Percentiles rank a stretch among this genome's conserved stretches.
phyloP scores from a whole-genome alignment of 2,113 vertebrate species.

The Barnardius zonarius region DNA sequence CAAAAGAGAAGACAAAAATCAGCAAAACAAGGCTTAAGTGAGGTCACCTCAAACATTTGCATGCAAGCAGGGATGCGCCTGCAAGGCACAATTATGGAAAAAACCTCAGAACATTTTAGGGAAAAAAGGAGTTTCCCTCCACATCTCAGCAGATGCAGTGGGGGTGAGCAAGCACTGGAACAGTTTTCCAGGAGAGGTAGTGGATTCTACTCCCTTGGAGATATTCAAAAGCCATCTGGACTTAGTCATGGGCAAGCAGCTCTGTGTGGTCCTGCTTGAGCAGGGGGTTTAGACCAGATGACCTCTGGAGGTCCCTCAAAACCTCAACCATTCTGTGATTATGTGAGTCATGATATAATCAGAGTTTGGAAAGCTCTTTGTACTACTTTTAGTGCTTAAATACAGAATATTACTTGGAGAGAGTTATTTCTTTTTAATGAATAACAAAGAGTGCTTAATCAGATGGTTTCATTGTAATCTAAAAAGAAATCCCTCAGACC shows the following conservation, averaged over 20 bases:
- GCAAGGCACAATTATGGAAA: neutral
- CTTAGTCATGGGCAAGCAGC: neutral
- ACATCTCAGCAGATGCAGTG: neutral
- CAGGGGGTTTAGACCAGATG: neutral
- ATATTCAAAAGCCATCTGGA: neutral
- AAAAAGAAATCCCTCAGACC: neutral
- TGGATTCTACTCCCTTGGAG: neutral
- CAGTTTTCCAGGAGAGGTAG: neutral
- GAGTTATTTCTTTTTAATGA: neutral
- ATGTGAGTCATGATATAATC: neutral
- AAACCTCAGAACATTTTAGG: rapidly evolving
- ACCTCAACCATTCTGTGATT: neutral
- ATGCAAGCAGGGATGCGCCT: neutral
- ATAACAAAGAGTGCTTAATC: neutral
- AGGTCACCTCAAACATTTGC: neutral
- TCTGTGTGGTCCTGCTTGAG: neutral
- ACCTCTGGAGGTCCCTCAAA: neutral
- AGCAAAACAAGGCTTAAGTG: neutral
- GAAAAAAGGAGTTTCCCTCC: neutral
- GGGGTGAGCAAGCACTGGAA: neutral
- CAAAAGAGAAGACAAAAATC: neutral
- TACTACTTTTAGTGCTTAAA: neutral
- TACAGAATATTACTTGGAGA: neutral
- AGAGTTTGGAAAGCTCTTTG: neutral
- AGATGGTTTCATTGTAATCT: neutral